phyloP scores from a whole-genome alignment of 2,888 invertebrate genomes.

The Myathropa florea region DNA sequence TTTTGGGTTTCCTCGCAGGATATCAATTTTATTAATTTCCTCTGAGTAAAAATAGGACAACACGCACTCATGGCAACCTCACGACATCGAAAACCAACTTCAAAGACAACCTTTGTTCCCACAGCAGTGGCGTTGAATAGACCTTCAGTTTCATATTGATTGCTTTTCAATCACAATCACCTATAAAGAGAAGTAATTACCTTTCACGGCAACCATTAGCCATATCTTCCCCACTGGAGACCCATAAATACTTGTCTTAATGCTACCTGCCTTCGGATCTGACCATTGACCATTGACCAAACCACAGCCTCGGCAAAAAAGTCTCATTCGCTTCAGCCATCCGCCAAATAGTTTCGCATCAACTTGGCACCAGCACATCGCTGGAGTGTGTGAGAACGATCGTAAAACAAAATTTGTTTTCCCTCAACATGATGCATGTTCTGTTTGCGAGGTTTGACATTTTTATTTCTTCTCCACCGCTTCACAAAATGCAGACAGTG shows the following conservation, averaged over 20 bases:
- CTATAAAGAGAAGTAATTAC: background rate
- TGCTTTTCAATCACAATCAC: background rate
- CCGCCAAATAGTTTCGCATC: background rate
- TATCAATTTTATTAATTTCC: background rate
- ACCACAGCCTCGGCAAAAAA: background rate
- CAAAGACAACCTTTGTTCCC: background rate
- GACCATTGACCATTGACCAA: slow-evolving; percentile 5
- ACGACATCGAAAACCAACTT: background rate
- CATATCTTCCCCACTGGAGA: background rate
- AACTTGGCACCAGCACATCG: slow-evolving; percentile 11
- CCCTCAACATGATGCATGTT: slow-evolving; percentile 14
- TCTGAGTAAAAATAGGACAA: background rate
- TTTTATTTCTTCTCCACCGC: slow-evolving; percentile 15
- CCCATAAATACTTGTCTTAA: background rate
- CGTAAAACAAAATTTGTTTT: slow-evolving; percentile 12
- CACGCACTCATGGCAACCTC: background rate
- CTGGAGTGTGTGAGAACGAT: slow-evolving; percentile 4
- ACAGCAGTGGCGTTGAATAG: background rate
- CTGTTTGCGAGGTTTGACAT: slow-evolving; percentile 16
- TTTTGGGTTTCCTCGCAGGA: background rate
- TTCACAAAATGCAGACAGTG: no score
- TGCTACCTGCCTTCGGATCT: background rate
- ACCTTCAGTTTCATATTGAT: background rate
- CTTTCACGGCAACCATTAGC: background rate
- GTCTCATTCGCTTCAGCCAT: background rate